These are phyloP conservation scores for Campoplex capitator DNA, from an alignment of 2,888 invertebrate genomes.

Conservation along the genomic window DNA sequence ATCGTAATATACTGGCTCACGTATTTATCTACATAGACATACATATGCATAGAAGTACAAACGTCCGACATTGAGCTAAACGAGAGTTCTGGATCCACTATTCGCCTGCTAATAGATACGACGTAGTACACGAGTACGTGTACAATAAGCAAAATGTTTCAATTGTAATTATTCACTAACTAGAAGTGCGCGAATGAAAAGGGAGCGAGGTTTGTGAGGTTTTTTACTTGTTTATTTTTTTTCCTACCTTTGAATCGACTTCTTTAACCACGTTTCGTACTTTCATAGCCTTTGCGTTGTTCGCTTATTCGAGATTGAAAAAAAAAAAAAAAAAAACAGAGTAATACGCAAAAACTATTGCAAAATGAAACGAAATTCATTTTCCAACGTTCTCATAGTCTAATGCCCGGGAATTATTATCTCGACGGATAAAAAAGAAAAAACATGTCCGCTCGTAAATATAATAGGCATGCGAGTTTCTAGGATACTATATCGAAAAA, in stretches of 20 bases:
- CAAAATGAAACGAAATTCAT: neutral
- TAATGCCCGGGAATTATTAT: neutral
- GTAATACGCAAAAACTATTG: neutral
- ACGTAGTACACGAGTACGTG: neutral
- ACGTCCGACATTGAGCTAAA: constrained; percentile 13
- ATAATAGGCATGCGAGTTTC: neutral
- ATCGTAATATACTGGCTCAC: neutral
- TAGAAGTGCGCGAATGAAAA: neutral
- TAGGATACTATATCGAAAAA: neutral
- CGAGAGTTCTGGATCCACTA: constrained; percentile 21
- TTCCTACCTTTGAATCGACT: neutral
- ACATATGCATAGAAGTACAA: neutral
- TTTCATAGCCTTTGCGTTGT: neutral
- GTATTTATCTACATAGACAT: neutral
- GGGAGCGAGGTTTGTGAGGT: too few relatives aligned
- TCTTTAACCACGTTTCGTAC: neutral
- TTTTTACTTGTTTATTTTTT: neutral
- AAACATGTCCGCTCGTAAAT: neutral
- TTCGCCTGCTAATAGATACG: constrained; percentile 8
- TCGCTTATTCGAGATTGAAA: neutral
- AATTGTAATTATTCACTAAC: constrained; percentile 16
- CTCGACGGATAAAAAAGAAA: neutral
- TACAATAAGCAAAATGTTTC: constrained; percentile 30
- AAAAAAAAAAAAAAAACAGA: neutral
- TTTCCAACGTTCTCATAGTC: neutral